Evolutionary conservation across 2,797 vertebrate species (phyloP).

Genomic region (Notamacropus eugenii): DNA sequence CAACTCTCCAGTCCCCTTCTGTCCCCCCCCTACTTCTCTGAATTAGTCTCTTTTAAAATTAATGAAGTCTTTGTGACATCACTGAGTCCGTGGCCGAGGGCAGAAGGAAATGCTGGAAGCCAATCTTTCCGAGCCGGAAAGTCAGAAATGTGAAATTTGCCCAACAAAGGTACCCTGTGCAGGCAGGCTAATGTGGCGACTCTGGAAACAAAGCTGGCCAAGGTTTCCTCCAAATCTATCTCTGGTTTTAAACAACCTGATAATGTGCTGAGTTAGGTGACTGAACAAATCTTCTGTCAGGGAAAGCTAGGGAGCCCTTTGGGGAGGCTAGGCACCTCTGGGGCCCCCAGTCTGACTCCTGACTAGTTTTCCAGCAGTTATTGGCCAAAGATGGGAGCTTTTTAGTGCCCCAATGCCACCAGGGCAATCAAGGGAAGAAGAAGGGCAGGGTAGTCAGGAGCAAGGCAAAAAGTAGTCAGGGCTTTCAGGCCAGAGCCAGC

Average conservation of each 20-base stretch:
- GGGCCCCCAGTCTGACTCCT: not conserved
- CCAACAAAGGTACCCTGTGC: conserved; percentile 67
- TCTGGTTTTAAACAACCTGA: conserved; percentile 59
- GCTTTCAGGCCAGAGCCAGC: not conserved
- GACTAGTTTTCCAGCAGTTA: not conserved
- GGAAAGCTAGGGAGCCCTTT: not conserved
- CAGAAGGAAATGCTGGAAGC: conserved; percentile 38
- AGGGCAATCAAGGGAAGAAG: not conserved
- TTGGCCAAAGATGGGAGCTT: not conserved
- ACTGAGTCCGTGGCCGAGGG: conserved; percentile 19
- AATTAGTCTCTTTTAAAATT: conserved; percentile 58
- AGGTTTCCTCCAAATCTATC: conserved; percentile 48
- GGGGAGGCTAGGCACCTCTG: not conserved
- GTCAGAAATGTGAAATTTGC: conserved; percentile 41
- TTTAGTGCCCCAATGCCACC: not conserved
- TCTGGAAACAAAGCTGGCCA: conserved; percentile 39
- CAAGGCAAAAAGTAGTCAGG: not conserved
- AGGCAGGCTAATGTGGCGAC: not conserved
- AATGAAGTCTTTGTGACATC: conserved; percentile 65
- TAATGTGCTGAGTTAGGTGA: conserved; percentile 57
- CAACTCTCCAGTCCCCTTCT: not conserved
- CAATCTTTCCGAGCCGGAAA: conserved; percentile 51
- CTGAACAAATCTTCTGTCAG: conserved; percentile 33
- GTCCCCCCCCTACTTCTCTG: conserved; percentile 56
- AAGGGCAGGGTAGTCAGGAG: not conserved